Evolutionary conservation across 2,888 invertebrate species (phyloP), one percentile per base, ranked within the genome.

Genomic region (Drosophila yooni): DNA sequence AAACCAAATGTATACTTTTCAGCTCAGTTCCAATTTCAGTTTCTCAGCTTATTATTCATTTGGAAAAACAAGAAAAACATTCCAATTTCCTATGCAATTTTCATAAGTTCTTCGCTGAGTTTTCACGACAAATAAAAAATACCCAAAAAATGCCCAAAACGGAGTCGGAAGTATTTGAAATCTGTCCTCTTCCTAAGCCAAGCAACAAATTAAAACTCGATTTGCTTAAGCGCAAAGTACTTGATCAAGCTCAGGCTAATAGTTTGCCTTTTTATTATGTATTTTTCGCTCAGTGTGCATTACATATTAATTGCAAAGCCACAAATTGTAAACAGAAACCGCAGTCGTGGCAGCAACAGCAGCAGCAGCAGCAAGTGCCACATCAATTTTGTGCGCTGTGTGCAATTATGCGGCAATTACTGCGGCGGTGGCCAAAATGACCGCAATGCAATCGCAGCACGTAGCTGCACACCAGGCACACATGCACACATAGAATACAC

Each of bases 331-430:
- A 78, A 82, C 78, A 82, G 66, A 36, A 53, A 29, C 27, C 21
- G 21, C 50, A 34, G 25, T 6, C 8, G 27, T n/a, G 43, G 43
- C 75, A 83, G 65, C 48, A 33, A 15, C 3, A 0, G 29, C 2
- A 0, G 18, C 13, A 6, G 36, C 34, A 27, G n/a, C 10, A 46
- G 46, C 60, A 57, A 25, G 46, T 46, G 51, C 43, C 57, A 51
- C 76, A 76, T 72, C 71, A 57, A 67, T 71, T 52, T 59, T 25
- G 33, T 38, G 46, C 38, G 38, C 25, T 54, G n/a, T 56, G 57
- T 81, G 82, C 81, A 89, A 84, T 87, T 83, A 87, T 84, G 83
- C 85, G 75, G 78, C 89, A 80, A 89, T 89, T 87, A 87, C 80
- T 76, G 89, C 75, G 67, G 63, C 61, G 66, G 51, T 48, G 33